A percentile compares a stretch with the other conserved stretches of the same genome.
These are phyloP conservation scores for Sebastes umbrosus DNA, from an alignment of 2,797 vertebrate genomes.

Conservation along the genomic window DNA sequence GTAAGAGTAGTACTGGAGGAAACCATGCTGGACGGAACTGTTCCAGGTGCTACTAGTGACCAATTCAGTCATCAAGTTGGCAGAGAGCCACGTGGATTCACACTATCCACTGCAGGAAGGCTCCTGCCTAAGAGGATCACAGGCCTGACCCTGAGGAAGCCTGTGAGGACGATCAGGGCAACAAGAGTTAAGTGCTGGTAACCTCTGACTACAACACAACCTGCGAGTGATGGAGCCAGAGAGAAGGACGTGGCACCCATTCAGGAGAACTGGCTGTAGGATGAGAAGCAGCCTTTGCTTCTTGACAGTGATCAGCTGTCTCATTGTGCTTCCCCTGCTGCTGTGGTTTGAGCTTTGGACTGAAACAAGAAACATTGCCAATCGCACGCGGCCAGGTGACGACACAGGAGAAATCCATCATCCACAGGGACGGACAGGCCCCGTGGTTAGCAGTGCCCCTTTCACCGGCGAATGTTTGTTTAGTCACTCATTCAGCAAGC, in stretches of 20 bases:
- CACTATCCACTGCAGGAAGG: no score
- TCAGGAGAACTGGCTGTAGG: not conserved
- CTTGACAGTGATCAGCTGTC: not conserved
- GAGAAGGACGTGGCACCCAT: no score
- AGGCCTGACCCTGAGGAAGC: no score
- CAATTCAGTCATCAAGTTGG: not conserved
- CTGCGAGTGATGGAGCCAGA: no score
- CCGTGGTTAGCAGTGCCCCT: not conserved
- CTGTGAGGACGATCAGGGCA: no score
- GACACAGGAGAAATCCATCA: not conserved
- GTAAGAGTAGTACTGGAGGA: not conserved
- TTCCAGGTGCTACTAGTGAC: not conserved
- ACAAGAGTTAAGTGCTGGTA: no score
- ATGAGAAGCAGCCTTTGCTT: not conserved
- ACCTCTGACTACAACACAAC: no score
- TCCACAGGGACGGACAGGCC: not conserved
- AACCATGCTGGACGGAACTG: not conserved
- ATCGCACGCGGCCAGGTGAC: not conserved
- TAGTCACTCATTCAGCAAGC: not conserved
- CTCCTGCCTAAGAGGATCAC: no score
- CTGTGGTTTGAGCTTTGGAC: not conserved
- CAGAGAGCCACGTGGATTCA: not conserved
- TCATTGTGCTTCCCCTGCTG: not conserved
- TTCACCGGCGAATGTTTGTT: not conserved
- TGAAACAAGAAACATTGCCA: not conserved